Base-by-base conservation (phyloP, 2,113 vertebrate species). In the Platichthys flesus region DNA sequence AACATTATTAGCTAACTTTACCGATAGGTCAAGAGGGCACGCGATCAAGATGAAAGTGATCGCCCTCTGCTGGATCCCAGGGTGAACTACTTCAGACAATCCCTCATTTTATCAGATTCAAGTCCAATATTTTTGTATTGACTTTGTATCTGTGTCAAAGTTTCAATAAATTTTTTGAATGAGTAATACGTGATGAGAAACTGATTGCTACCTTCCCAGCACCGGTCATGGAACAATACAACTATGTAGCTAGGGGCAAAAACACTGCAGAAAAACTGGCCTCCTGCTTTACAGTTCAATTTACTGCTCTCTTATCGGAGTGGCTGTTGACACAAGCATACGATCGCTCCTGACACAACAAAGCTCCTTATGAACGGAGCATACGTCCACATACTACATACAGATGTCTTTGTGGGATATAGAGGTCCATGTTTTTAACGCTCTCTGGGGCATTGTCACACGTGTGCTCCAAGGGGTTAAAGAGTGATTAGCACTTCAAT, bases 271-370 rank as follows among this genome's bases (percentile, higher is more conserved):
- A 51, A 9, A 70, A 70, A n/a, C 10, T 1, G 67, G 35, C 59
- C 59, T 65, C 37, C 47, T 51, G 18, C 42, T 14, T 55, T 51
- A 18, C 42, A 45, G 42, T 51, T 51, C 12, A 51, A 59, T 68
- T 62, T 63, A 62, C 71, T 47, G 49, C 49, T 51, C 18, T 20
- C 16, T 73, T 59, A 74, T 67, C 64, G 73, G n/a, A 59, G 65
- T 23, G 13, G 42, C 56, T 24, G 47, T 56, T 70, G 49, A 70
- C 59, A 49, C 49, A 66, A 66, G 60, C n/a, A 16, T 5, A 18
- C 5, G 6, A 16, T 14, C 16, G 16, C 67, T 64, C 57, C 73
- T 51, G 59, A 64, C 61, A 60, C 20, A 65, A 72, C 59, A 79
- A 77, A 13, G 28, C 24, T 40, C 20, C 37, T 67, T 47, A 24